Conservation (phyloP, 2,113 vertebrate species). For the Sebastes fasciatus region DNA sequence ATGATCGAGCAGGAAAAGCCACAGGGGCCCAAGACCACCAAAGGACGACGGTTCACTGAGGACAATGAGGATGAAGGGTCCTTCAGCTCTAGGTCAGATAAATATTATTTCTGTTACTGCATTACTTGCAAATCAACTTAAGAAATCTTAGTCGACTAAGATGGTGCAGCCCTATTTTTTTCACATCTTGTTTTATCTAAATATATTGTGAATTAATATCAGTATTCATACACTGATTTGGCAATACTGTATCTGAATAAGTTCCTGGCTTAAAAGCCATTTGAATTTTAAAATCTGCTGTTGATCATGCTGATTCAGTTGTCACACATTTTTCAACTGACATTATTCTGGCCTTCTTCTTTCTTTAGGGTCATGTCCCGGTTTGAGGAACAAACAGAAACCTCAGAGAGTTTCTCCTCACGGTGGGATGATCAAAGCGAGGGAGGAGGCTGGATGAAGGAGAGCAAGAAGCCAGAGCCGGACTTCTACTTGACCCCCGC, state of each 20-base stretch:
- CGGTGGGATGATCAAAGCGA: slow-evolving; percentile 87
- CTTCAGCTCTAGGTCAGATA: slow-evolving; percentile 82
- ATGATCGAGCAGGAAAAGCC: slow-evolving; percentile 95
- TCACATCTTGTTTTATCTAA: neutral
- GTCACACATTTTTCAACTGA: neutral
- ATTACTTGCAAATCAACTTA: too few species aligned
- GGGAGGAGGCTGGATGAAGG: slow-evolving; percentile 87
- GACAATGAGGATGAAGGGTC: slow-evolving; percentile 84
- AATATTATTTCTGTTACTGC: neutral
- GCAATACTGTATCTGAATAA: neutral
- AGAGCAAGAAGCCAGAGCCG: slow-evolving; percentile 80
- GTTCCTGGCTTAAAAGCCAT: neutral
- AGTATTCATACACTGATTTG: too few species aligned
- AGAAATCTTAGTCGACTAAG: too few species aligned
- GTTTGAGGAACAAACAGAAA: slow-evolving; percentile 85
- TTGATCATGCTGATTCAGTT: neutral
- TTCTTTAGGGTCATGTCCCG: slow-evolving; percentile 69
- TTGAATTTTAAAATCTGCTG: neutral
- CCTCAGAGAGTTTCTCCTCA: slow-evolving; percentile 82
- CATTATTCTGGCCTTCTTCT: neutral
- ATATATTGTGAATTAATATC: neutral
- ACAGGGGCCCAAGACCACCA: slow-evolving; percentile 67
- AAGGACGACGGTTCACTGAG: slow-evolving; percentile 82
- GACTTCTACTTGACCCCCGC: slow-evolving; percentile 84
- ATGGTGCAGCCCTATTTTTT: neutral